These are phyloP conservation scores for Onthophagus taurus DNA, from an alignment of 1,140 invertebrate species.

Conservation along the genomic window DNA sequence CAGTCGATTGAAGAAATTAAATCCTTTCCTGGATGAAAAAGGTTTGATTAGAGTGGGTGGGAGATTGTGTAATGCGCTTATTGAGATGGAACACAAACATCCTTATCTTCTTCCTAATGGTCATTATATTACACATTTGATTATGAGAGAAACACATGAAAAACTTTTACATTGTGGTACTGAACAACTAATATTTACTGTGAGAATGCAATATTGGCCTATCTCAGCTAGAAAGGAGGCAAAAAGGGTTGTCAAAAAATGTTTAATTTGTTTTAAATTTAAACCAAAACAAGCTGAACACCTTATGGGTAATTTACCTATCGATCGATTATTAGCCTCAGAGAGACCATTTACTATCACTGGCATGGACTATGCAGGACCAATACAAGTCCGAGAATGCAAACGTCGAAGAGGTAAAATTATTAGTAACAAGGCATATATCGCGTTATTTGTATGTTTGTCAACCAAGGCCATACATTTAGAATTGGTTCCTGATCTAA, in stretches of 20 bases:
- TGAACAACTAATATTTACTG: no score
- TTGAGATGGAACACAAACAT: neutral
- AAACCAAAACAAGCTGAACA: neutral
- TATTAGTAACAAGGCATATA: conserved; percentile 14
- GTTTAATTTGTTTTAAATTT: neutral
- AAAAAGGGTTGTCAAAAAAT: conserved; percentile 21
- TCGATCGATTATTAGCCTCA: neutral
- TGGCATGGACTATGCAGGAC: conserved; percentile 10
- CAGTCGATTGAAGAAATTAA: conserved; percentile 10
- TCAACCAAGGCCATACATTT: conserved; percentile 31
- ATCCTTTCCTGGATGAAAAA: neutral
- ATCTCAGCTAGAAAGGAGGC: no score
- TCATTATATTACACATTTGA: neutral
- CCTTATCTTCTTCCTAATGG: neutral
- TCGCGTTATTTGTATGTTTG: conserved; percentile 23
- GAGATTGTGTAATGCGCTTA: neutral
- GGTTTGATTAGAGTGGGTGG: neutral
- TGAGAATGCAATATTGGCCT: no score
- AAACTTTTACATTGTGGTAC: neutral
- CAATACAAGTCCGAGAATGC: conserved; percentile 4
- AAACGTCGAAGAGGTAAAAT: neutral
- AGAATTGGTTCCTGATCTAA: conserved; percentile 22
- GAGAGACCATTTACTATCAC: conserved; percentile 3
- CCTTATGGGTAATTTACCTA: neutral
- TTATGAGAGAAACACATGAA: neutral